These are phyloP conservation scores for Nasonia giraulti DNA, from an alignment of 1,140 invertebrate genomes.

Conservation along the genomic window DNA sequence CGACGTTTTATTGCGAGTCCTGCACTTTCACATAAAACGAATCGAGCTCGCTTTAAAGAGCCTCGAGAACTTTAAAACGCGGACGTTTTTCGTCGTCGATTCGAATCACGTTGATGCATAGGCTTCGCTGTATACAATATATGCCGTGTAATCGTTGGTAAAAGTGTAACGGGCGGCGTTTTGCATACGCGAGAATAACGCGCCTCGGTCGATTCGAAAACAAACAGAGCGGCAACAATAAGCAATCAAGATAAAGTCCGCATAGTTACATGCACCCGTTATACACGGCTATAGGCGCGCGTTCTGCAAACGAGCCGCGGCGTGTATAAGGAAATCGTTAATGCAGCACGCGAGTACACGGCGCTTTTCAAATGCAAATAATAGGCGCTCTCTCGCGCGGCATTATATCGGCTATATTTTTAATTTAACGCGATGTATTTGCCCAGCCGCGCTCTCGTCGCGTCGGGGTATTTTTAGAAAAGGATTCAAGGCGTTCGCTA, in stretches of 20 bases:
- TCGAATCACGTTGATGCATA: no score
- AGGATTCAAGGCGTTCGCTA: neutral
- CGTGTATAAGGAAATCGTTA: neutral
- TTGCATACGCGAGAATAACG: neutral
- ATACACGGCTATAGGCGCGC: neutral
- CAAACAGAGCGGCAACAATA: neutral
- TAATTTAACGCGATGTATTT: neutral
- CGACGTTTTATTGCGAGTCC: constrained; percentile 3
- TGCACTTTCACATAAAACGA: neutral
- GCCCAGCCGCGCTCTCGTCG: no score
- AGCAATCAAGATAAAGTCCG: neutral
- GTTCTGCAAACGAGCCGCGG: neutral
- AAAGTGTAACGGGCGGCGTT: neutral
- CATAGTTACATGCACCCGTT: neutral
- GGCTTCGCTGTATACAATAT: no score
- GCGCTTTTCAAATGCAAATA: no score
- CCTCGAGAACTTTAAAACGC: neutral
- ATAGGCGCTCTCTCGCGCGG: no score
- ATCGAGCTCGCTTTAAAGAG: neutral
- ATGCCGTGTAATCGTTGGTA: neutral
- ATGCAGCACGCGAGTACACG: neutral
- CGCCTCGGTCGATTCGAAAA: neutral
- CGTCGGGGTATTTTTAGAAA: no score
- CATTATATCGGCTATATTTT: no score
- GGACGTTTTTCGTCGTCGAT: no score